phyloP scores from a whole-genome alignment of 1,140 invertebrate genomes.

The Maniola jurtina region DNA sequence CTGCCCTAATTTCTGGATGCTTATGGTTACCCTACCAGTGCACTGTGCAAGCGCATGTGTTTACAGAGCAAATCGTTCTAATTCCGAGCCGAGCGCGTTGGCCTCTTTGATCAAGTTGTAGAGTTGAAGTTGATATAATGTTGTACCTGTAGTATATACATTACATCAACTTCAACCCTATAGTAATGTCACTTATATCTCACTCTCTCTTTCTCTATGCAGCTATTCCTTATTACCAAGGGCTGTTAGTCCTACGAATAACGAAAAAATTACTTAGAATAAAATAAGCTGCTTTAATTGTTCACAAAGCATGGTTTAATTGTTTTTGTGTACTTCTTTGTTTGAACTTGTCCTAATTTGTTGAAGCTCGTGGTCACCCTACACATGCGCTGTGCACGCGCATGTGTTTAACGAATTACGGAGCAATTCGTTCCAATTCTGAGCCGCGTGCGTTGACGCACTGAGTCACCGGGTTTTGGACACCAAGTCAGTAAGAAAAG shows the following conservation, averaged over 20 bases:
- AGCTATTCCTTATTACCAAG: no score
- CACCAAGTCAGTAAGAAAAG: not conserved
- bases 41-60: slow-evolving; percentile 54
- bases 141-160: no score
- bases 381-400: slow-evolving; percentile 36
- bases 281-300: no score
- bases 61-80: slow-evolving; percentile 44
- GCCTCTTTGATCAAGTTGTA: slow-evolving; percentile 4
- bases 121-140: no score
- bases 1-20: not conserved
- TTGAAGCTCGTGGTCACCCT: not conserved
- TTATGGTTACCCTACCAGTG: not conserved
- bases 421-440: slow-evolving; percentile 41
- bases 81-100: slow-evolving; percentile 41
- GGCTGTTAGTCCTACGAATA: no score
- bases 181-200: no score
- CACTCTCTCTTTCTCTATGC: no score
- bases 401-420: slow-evolving; percentile 64
- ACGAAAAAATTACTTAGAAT: no score
- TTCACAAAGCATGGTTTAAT: no score
- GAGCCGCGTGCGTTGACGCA: slow-evolving; percentile 38
- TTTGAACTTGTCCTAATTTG: not conserved
- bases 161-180: no score
- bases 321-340: not conserved
- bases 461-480: not conserved